Percentiles rank a stretch among this genome's conserved stretches.
These are phyloP conservation scores for Bombus confusus DNA, from an alignment of 1,140 invertebrate genomes.

Conservation along the genomic window DNA sequence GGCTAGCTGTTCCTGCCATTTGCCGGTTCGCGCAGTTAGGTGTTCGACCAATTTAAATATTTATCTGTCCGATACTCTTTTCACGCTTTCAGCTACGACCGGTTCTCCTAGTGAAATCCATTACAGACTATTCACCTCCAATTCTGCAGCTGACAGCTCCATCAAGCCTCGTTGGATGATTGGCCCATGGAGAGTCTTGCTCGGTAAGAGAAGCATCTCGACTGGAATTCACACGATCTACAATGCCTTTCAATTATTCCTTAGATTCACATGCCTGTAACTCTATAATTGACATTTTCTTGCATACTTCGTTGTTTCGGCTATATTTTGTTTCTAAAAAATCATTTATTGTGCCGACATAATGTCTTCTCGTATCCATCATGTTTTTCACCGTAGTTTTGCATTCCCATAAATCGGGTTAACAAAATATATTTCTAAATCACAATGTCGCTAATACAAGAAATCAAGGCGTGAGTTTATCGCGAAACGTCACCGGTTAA, in stretches of 20 bases:
- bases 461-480: neutral
- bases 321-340: neutral
- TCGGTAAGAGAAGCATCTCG: slow-evolving; percentile 54
- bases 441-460: neutral
- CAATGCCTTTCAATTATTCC: slow-evolving; percentile 45
- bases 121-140: slow-evolving; percentile 64
- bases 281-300: neutral
- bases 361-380: no score
- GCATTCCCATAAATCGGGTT: neutral
- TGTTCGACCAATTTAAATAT: slow-evolving; percentile 62
- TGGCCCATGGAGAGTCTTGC: slow-evolving; percentile 62
- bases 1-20: neutral
- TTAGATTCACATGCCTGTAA: neutral
- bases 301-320: neutral
- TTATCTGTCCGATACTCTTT: slow-evolving; percentile 61
- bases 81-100: slow-evolving; percentile 52
- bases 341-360: no score
- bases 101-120: slow-evolving; percentile 59
- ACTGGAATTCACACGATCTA: slow-evolving; percentile 17
- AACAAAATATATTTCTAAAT: neutral
- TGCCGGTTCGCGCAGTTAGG: neutral
- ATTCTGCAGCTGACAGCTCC: slow-evolving; percentile 68
- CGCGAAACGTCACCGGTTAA: neutral
- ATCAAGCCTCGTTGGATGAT: slow-evolving; percentile 59
- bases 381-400: no score